Evolutionary conservation across 1,140 invertebrate genomes (phyloP).

Genomic region (Ruditapes philippinarum): DNA sequence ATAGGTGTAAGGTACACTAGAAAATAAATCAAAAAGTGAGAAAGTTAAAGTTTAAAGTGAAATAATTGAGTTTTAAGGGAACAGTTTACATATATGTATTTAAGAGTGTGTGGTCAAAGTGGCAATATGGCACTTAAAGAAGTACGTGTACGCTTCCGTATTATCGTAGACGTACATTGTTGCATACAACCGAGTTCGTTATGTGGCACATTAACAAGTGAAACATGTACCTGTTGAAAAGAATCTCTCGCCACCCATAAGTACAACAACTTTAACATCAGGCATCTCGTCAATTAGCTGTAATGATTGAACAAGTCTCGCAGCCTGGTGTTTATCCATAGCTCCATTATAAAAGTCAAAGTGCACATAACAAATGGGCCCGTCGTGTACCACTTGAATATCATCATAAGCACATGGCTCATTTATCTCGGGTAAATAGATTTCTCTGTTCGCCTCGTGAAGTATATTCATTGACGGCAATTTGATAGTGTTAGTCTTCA

Average conservation of each 20-base stretch:
- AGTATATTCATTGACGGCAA: neutral
- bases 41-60: no score
- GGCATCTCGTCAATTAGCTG: neutral
- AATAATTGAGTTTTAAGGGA: no score
- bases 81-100: no score
- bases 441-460: neutral
- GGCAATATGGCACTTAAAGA: no score
- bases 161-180: no score
- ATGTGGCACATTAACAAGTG: no score
- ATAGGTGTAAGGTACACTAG: no score
- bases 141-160: no score
- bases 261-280: slow-evolving; percentile 43
- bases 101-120: no score
- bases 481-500: neutral
- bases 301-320: neutral
- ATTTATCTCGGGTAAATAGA: neutral
- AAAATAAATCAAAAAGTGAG: no score
- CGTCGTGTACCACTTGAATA: neutral
- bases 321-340: slow-evolving; percentile 33
- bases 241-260: slow-evolving; percentile 63
- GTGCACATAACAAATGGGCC: slow-evolving; percentile 15
- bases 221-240: slow-evolving; percentile 48
- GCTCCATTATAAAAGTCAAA: slow-evolving; percentile 66
- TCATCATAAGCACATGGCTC: slow-evolving; percentile 29
- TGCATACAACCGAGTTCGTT: no score